Evolutionary conservation across 2,888 invertebrate genomes (phyloP).

Genomic region (Thymelicus acteon): DNA sequence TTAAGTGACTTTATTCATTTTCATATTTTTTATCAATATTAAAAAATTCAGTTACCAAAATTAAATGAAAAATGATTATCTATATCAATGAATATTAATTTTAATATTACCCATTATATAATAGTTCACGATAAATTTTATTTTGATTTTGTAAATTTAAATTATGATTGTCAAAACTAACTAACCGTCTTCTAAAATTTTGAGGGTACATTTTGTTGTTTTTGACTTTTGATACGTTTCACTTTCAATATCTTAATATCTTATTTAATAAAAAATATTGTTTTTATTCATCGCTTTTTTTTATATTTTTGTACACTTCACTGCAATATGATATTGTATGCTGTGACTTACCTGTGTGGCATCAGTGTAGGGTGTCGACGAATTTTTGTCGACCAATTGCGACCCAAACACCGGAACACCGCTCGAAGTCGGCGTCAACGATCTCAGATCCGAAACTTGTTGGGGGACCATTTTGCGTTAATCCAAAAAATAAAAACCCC

Average conservation of each 20-base stretch:
- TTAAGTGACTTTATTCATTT: too few species aligned
- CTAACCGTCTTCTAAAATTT: background rate
- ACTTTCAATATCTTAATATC: too few species aligned
- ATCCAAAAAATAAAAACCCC: constrained; percentile 64
- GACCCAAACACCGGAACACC: constrained; percentile 94
- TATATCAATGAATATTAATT: too few species aligned
- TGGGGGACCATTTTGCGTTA: constrained; percentile 89
- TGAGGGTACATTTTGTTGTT: background rate
- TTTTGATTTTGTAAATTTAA: too few species aligned
- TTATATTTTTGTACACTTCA: constrained; percentile 30
- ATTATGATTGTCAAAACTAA: too few species aligned
- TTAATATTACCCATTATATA: too few species aligned
- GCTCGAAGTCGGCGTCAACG: constrained; percentile 86
- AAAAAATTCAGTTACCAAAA: too few species aligned
- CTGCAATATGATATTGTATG: constrained; percentile 7
- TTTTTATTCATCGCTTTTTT: background rate
- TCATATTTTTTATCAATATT: too few species aligned
- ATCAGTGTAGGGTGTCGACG: constrained; percentile 98
- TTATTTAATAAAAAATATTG: too few species aligned
- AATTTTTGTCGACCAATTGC: constrained; percentile 94
- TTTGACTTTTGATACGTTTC: background rate
- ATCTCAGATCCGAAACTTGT: constrained; percentile 86
- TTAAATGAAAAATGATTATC: too few species aligned
- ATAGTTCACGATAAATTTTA: too few species aligned
- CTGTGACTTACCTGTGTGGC: constrained; percentile 96